Conservation (phyloP, 2,113 vertebrate genomes). For the Zosterops japonicus region DNA sequence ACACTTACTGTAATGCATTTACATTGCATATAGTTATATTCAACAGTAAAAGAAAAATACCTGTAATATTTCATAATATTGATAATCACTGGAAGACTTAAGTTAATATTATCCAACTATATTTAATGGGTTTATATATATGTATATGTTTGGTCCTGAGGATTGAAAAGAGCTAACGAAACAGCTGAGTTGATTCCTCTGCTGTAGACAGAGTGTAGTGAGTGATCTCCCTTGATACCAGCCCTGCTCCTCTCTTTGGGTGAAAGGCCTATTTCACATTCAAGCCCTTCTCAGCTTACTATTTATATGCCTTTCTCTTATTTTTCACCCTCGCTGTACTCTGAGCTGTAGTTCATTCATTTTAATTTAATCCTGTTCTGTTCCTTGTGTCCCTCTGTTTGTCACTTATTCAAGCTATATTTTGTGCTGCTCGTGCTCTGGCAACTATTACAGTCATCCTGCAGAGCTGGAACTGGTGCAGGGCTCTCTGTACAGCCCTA, state of each 20-base stretch:
- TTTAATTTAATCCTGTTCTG: not conserved
- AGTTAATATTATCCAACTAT: not conserved
- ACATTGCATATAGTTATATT: not conserved
- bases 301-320: not conserved
- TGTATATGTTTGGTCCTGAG: not conserved
- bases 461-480: not conserved
- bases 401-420: not conserved
- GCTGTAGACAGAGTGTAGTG: not conserved
- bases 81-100: not conserved
- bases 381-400: not conserved
- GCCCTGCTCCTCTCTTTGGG: not conserved
- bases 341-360: not conserved
- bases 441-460: not conserved
- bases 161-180: not conserved
- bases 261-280: not conserved
- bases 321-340: not conserved
- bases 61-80: not conserved
- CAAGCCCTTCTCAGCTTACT: not conserved
- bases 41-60: not conserved
- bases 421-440: not conserved
- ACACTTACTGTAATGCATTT: not conserved
- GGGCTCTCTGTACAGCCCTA: accelerated
- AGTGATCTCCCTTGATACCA: not conserved
- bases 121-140: not conserved
- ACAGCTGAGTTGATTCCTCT: not conserved